phyloP scores from a whole-genome alignment of 2,113 vertebrate genomes.

The Callaeas wilsoni region DNA sequence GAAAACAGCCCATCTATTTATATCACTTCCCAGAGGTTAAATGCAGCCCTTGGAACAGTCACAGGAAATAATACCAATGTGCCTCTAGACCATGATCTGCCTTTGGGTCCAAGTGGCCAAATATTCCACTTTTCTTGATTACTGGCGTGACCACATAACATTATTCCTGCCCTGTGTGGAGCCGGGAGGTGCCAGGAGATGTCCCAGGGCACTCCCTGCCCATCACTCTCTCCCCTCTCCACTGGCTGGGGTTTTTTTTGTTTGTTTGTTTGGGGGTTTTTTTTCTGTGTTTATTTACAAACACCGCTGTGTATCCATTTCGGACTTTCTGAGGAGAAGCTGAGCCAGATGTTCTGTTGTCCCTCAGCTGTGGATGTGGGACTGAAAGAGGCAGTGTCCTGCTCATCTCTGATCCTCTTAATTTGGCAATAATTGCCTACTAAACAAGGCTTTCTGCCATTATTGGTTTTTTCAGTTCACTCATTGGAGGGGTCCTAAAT shows the following conservation, averaged over 20 bases:
- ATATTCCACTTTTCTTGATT: not conserved
- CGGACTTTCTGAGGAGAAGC: not conserved
- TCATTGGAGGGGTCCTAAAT: not conserved
- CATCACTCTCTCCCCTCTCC: fast-evolving
- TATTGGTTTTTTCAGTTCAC: not conserved
- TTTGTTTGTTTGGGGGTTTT: not conserved
- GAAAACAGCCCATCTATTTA: not conserved
- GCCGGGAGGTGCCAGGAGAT: not conserved
- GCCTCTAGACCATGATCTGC: not conserved
- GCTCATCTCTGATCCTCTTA: not conserved
- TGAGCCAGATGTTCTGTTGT: not conserved
- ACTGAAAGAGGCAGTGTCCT: not conserved
- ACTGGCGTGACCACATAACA: not conserved
- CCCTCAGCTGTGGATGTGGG: not conserved
- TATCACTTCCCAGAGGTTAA: not conserved
- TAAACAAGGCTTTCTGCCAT: not conserved
- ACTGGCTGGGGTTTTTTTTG: fast-evolving
- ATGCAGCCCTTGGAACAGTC: not conserved
- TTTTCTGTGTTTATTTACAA: not conserved
- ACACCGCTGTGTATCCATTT: not conserved
- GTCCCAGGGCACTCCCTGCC: not conserved
- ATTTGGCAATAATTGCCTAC: not conserved
- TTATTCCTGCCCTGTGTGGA: not conserved
- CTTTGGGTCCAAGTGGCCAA: not conserved
- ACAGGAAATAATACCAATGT: not conserved